Evolutionary conservation across 2,888 invertebrate genomes (phyloP).

Genomic region (Drosophila antonietae): DNA sequence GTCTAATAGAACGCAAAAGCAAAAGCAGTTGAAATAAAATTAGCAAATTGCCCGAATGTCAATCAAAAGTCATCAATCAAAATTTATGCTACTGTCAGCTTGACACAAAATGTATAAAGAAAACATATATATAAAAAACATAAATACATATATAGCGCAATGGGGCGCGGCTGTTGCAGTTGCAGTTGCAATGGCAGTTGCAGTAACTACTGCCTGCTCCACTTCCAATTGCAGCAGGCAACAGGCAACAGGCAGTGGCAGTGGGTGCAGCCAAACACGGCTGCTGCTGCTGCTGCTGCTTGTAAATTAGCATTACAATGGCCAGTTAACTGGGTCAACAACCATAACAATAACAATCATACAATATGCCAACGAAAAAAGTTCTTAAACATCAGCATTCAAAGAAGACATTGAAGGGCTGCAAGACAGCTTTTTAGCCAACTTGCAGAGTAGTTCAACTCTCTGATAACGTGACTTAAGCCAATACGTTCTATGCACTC

Average conservation of each 20-base stretch:
- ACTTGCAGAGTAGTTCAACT: not conserved
- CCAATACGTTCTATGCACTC: not conserved
- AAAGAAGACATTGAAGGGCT: constrained; percentile 11
- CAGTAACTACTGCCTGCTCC: constrained; percentile 25
- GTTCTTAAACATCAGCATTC: constrained; percentile 6
- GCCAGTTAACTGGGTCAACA: constrained; percentile 65
- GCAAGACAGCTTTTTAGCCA: constrained; percentile 5
- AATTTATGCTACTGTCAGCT: constrained; percentile 75
- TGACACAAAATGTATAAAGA: constrained; percentile 60
- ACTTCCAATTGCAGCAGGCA: constrained; percentile 36
- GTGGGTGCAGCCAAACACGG: constrained; percentile 12
- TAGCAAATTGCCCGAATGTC: constrained; percentile 79
- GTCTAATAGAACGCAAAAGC: constrained; percentile 32
- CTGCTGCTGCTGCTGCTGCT: constrained; percentile 46
- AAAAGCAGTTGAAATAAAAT: constrained; percentile 63
- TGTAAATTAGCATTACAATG: constrained; percentile 75
- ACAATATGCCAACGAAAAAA: not conserved
- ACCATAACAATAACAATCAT: constrained; percentile 13
- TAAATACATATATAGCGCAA: constrained; percentile 33
- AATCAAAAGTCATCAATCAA: constrained; percentile 77
- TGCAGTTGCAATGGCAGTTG: constrained; percentile 23
- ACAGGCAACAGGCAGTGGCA: constrained; percentile 37
- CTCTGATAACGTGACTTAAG: not conserved
- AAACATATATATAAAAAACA: constrained; percentile 21
- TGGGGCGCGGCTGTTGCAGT: constrained; percentile 41